Evolutionary conservation across 2,113 vertebrate genomes (phyloP).

Genomic region (Sclerurus mexicanus): DNA sequence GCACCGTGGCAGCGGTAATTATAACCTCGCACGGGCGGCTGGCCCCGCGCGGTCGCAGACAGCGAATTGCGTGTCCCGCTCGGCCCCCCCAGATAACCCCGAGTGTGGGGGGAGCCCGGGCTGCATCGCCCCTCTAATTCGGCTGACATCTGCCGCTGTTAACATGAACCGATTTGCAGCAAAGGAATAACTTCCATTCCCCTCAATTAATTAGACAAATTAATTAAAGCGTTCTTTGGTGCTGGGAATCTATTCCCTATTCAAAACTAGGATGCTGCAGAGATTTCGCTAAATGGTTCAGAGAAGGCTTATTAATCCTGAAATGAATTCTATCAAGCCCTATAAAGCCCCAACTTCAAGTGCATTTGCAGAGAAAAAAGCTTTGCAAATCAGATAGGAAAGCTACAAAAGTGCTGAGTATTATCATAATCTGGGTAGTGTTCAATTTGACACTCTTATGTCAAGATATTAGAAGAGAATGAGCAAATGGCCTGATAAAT

Average conservation of each 20-base stretch:
- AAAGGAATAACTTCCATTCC: background rate
- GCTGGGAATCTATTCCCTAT: background rate
- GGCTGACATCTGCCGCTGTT: conserved; percentile 50
- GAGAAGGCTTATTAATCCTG: conserved; percentile 53
- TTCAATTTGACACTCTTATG: conserved; percentile 58
- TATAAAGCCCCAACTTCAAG: conserved; percentile 32
- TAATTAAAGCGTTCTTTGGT: conserved; percentile 40
- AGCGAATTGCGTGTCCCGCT: conserved; percentile 43
- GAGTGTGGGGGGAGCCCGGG: background rate
- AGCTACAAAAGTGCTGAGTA: conserved; percentile 28
- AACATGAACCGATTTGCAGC: background rate
- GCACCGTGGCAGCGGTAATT: conserved; percentile 73
- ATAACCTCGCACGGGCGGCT: conserved; percentile 38
- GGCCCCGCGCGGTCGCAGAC: conserved; percentile 24
- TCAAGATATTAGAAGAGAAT: conserved; percentile 55
- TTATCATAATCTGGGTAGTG: conserved; percentile 51
- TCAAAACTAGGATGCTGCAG: background rate
- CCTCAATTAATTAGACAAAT: conserved; percentile 60
- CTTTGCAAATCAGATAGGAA: conserved; percentile 46
- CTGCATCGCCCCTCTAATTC: background rate
- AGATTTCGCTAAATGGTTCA: conserved; percentile 46
- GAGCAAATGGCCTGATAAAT: conserved; percentile 60
- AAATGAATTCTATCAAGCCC: conserved; percentile 37
- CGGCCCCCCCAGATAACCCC: conserved; percentile 76
- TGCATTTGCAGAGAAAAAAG: conserved; percentile 48